Evolutionary conservation across 1,140 invertebrate species (phyloP).

Genomic region (Trichoplusia ni): DNA sequence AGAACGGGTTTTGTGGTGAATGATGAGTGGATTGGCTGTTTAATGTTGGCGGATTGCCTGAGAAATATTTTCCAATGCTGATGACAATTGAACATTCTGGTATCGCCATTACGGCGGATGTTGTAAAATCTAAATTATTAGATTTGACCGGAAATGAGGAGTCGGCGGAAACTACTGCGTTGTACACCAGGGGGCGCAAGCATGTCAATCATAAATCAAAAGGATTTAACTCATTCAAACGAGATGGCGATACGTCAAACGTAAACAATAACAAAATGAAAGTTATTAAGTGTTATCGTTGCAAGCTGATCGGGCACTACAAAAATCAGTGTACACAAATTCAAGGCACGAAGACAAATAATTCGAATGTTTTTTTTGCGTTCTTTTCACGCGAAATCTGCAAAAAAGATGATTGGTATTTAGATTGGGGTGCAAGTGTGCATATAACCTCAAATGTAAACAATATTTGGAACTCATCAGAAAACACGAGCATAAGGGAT

Average conservation of each 20-base stretch:
- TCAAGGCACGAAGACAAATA: no score
- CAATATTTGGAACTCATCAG: constrained; percentile 15
- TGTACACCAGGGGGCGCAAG: not conserved
- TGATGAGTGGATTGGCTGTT: no score
- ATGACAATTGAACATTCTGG: no score
- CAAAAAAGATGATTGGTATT: constrained; percentile 24
- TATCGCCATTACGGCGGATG: constrained; percentile 40
- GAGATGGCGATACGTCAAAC: constrained; percentile 12
- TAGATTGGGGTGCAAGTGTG: constrained; percentile 32
- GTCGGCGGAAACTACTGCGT: constrained; percentile 4
- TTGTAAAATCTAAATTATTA: constrained; percentile 46
- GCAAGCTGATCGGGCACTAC: no score
- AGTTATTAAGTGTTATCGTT: no score
- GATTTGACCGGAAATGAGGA: constrained; percentile 28
- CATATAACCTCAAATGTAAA: constrained; percentile 20
- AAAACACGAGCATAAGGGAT: not conserved
- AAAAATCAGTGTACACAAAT: no score
- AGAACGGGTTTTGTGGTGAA: constrained; percentile 34
- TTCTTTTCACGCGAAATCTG: not conserved
- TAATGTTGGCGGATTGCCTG: no score
- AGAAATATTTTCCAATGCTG: no score
- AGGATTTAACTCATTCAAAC: no score
- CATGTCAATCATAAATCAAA: not conserved
- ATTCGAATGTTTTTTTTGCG: no score
- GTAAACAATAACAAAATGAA: constrained; percentile 34